phyloP scores from a whole-genome alignment of 2,888 invertebrate species.

The Empis stercorea region DNA sequence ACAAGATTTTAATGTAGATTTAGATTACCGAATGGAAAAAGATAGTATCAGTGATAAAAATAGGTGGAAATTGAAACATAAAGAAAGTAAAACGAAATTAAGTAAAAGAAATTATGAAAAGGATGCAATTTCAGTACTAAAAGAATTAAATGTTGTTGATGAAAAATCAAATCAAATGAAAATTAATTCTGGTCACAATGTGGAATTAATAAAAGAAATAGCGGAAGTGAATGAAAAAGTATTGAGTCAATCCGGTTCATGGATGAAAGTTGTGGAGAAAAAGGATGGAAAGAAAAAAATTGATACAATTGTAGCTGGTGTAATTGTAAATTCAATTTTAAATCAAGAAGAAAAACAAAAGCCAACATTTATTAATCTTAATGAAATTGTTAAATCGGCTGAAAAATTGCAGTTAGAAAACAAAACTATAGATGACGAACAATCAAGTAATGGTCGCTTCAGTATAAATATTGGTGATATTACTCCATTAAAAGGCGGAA shows the following conservation, averaged over 20 bases:
- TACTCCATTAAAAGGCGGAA: slow-evolving; percentile 18
- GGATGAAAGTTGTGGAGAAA: slow-evolving; percentile 35
- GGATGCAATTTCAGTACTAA: slow-evolving; percentile 31
- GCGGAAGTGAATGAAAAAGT: slow-evolving; percentile 13
- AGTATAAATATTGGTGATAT: slow-evolving; percentile 1
- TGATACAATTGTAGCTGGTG: slow-evolving; percentile 7
- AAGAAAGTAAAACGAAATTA: slow-evolving; percentile 22
- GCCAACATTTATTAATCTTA: slow-evolving; percentile 36
- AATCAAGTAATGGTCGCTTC: background rate
- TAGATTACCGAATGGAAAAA: slow-evolving; percentile 38
- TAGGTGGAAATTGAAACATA: slow-evolving; percentile 18
- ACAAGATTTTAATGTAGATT: slow-evolving; percentile 39
- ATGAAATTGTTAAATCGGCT: slow-evolving; percentile 7
- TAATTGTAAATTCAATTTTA: slow-evolving; percentile 34
- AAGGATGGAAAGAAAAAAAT: slow-evolving; percentile 35
- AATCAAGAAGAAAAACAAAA: slow-evolving; percentile 37
- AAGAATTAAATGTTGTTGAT: slow-evolving; percentile 23
- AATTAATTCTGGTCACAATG: background rate
- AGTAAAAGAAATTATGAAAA: slow-evolving; percentile 29
- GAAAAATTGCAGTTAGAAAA: background rate
- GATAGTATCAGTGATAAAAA: slow-evolving; percentile 17
- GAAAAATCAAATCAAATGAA: background rate
- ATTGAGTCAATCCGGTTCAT: slow-evolving; percentile 22
- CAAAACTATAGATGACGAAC: background rate
- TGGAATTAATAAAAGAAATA: slow-evolving; percentile 12